These are phyloP conservation scores for Propsilocerus akamusi DNA, from an alignment of 1,140 invertebrate species.

Conservation along the genomic window DNA sequence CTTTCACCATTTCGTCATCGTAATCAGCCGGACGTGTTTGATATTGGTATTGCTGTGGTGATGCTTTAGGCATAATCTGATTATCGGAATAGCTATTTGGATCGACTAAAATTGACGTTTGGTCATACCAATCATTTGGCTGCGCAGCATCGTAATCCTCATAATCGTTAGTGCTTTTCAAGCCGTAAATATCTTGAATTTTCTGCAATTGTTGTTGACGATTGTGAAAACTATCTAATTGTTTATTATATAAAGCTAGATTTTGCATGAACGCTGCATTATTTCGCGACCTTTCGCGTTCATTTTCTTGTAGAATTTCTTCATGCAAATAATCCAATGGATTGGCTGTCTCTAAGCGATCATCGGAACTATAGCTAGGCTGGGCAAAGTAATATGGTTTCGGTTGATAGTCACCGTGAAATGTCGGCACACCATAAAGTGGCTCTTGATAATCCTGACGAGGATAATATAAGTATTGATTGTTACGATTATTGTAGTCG, in stretches of 20 bases:
- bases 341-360: constrained; percentile 10
- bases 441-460: constrained; percentile 4
- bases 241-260: constrained; percentile 25
- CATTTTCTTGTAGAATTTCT: constrained; percentile 17
- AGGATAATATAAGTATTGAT: constrained; percentile 7
- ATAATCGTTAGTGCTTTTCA: constrained; percentile 3
- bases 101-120: not conserved
- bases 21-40: constrained; percentile 4
- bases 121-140: constrained; percentile 4
- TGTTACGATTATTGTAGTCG: not conserved
- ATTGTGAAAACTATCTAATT: constrained; percentile 17
- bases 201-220: constrained; percentile 11
- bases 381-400: constrained; percentile 7
- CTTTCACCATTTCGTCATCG: constrained; percentile 25
- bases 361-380: constrained; percentile 13
- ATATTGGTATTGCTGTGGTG: not conserved
- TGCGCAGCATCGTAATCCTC: constrained; percentile 4
- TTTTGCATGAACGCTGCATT: constrained; percentile 25
- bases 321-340: constrained; percentile 11
- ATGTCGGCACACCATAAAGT: constrained; percentile 7
- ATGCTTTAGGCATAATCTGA: too few relatives aligned
- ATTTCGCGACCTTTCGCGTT: constrained; percentile 21
- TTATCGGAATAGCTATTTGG: not conserved
- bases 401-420: constrained; percentile 9
- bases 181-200: constrained; percentile 10